Base-by-base conservation (phyloP, 2,113 vertebrate genomes). In the Macrotus californicus region DNA sequence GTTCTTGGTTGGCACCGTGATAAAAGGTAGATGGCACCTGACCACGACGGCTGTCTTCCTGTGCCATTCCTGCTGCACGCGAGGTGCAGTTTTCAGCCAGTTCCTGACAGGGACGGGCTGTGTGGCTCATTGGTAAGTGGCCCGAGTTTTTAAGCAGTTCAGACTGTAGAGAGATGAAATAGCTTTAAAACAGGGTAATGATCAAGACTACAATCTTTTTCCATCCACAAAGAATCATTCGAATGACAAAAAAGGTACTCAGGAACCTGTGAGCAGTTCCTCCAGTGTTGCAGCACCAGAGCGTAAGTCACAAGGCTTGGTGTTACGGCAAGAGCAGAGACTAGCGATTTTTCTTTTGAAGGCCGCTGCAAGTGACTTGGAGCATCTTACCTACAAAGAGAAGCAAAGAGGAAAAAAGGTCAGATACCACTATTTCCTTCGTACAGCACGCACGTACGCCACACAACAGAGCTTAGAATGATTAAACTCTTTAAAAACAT, bases 21-120 rank as follows among this genome's bases (percentile, higher is more conserved):
- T 99, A 99, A 94, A 98, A 98, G 41, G 98, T 96, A 88, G 99
- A 98, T 88, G 99, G 98, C 96, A 98, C 98, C 31, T 98, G 98
- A 21, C 97, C 98, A 93, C 98, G 98, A 48, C 98, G 98, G 88
- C 98, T 98, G 52, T 99, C 99, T 95, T 99, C 99, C 96, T 99
- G 99, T 16, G 99, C 99, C 99, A 99, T 99, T 84, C 98, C 99
- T 91, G 98, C 98, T 96, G 97, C 98, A 36, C 98, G 98, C n/a
- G 97, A 92, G 29, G 99, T 97, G 95, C 98, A 98, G 98, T 98
- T 99, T 96, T 99, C 99, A 96, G 98, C 99, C 97, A 98, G 97
- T 97, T 98, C 99, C 97, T 99, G 99, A 98, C 99, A 99, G 97
- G 99, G 98, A 97, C 98, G 95, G 98, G 97, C 97, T 66, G 98